phyloP scores from a whole-genome alignment of 2,113 vertebrate genomes.

The Casuarius casuarius region DNA sequence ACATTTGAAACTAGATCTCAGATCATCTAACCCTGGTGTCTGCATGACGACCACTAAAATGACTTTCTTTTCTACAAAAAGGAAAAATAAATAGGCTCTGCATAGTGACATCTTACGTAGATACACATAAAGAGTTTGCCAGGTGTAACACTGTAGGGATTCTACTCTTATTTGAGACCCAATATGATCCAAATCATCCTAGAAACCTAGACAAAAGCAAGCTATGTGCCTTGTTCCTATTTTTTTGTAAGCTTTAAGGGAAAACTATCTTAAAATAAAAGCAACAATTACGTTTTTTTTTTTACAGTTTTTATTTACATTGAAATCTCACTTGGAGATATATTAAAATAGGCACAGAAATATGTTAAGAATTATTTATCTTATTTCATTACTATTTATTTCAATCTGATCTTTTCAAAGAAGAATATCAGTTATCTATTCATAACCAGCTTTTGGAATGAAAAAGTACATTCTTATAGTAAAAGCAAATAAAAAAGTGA shows the following conservation, averaged over 20 bases:
- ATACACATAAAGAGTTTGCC: background rate
- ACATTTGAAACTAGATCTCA: conserved; percentile 4
- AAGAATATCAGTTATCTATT: conserved; percentile 9
- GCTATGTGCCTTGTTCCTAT: background rate
- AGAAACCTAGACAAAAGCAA: background rate
- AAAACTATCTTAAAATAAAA: background rate
- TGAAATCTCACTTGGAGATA: background rate
- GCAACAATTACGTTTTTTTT: background rate
- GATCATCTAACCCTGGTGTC: conserved; percentile 7
- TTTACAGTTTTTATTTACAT: background rate
- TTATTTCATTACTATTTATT: background rate
- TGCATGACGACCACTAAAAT: conserved; percentile 2
- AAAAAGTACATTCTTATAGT: conserved; percentile 3
- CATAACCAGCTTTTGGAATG: background rate
- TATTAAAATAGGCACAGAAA: background rate
- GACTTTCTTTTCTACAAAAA: conserved; percentile 21
- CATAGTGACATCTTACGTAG: background rate
- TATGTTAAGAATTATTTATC: background rate
- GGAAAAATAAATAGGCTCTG: conserved; percentile 36
- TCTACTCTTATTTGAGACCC: background rate
- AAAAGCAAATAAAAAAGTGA: conserved; percentile 15
- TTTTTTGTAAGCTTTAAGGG: background rate
- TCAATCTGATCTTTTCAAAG: conserved; percentile 14
- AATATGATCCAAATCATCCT: background rate
- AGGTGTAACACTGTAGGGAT: background rate